Percentiles rank a stretch among this genome's conserved stretches.
Evolutionary conservation across 2,113 vertebrate genomes (phyloP).

Genomic region (Megaceryle torquata): DNA sequence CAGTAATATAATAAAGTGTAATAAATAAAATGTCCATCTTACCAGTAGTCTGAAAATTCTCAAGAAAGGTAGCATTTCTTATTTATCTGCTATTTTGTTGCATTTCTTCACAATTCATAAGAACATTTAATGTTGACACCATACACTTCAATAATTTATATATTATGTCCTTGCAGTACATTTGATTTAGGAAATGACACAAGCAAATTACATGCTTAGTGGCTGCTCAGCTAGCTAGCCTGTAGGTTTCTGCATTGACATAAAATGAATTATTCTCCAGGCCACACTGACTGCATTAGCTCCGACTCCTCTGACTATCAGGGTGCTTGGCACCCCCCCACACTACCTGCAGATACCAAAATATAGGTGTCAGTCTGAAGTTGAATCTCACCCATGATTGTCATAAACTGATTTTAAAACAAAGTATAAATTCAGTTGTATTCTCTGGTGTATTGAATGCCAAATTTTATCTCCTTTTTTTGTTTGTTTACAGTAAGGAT

Average conservation of each 20-base stretch:
- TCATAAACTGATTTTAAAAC: neutral
- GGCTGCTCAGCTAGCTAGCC: neutral
- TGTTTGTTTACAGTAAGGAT: neutral
- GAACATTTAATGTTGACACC: neutral
- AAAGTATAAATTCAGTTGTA: neutral
- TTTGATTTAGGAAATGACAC: neutral
- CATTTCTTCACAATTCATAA: neutral
- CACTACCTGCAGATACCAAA: neutral
- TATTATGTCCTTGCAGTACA: neutral
- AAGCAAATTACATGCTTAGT: neutral
- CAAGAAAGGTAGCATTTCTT: neutral
- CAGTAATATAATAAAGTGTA: neutral
- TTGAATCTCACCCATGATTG: neutral
- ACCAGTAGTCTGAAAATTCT: neutral
- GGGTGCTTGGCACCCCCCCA: neutral
- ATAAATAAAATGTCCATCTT: neutral
- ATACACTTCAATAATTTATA: neutral
- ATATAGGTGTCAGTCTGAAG: neutral
- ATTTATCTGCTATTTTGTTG: neutral
- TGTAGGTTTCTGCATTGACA: neutral
- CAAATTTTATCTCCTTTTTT: neutral
- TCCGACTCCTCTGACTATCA: rapidly evolving
- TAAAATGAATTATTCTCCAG: neutral
- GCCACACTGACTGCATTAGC: neutral
- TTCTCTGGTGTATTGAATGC: neutral